Conservation (phyloP, 2,888 invertebrate species). For the Bugula neritina region DNA sequence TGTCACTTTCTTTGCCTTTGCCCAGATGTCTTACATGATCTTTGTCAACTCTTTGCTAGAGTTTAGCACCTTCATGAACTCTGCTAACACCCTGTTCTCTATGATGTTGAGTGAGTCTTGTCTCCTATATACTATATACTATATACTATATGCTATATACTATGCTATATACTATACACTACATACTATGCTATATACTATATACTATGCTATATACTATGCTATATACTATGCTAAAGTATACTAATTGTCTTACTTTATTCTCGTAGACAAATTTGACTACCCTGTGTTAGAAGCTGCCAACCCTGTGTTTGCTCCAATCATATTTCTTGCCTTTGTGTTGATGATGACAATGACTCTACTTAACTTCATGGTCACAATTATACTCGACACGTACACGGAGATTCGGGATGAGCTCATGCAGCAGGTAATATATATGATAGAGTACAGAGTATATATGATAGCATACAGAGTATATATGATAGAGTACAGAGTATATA, state of each 20-base stretch:
- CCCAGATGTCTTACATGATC: constrained; percentile 36
- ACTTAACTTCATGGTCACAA: constrained; percentile 45
- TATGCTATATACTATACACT: too few relatives aligned
- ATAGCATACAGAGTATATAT: too few relatives aligned
- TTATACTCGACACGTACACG: constrained; percentile 43
- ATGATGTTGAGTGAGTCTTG: constrained; percentile 48
- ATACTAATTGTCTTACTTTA: too few relatives aligned
- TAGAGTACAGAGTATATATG: too few relatives aligned
- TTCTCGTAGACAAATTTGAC: constrained; percentile 43
- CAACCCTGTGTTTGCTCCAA: constrained; percentile 33
- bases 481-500: too few relatives aligned
- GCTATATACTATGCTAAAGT: too few relatives aligned
- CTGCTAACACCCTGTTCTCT: constrained; percentile 44
- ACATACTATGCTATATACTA: too few relatives aligned
- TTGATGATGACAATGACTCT: constrained; percentile 42
- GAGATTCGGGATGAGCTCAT: constrained; percentile 34
- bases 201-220: too few relatives aligned
- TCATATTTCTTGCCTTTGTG: constrained; percentile 46
- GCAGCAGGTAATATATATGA: too few relatives aligned
- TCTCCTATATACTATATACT: too few relatives aligned
- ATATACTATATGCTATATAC: too few relatives aligned
- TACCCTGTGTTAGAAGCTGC: constrained; percentile 36
- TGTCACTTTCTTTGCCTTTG: constrained; percentile 33
- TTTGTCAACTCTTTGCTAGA: constrained; percentile 34
- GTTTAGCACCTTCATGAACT: constrained; percentile 37